Base-by-base conservation (phyloP, 2,888 invertebrate genomes). In the Heliconius aoede region DNA sequence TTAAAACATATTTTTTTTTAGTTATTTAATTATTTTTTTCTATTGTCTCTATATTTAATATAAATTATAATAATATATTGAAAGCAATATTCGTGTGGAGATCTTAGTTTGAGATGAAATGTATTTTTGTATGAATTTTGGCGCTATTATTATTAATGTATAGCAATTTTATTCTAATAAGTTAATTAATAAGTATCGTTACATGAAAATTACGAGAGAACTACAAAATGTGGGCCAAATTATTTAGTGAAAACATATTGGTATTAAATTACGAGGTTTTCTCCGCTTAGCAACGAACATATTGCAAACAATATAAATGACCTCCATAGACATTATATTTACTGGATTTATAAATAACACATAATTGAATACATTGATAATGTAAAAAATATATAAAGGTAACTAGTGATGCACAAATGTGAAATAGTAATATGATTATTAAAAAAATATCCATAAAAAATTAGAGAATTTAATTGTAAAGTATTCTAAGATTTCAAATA, bases 121-220 rank as follows among this genome's bases (percentile, higher is more conserved):
- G 72, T 79, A 79, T 79, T 79, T 79, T 79, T 76, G 60, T 79
- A 78, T 32, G 65, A 73, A 32, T 75, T 65, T 76, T 79, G 69
- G 72, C 69, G 72, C 40, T 78, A 72, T 68, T 36, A 68, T 76
- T 68, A 62, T 76, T 68, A 46, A 65, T 62, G 36, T 76, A 74
- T 74, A 64, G 71, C 74, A 28, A 21, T 51, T 46, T 68, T 51
- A 69, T 69, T 69, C 51, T n/a, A 55, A 51, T 69, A 77, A 73
- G 64, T 77, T 73, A 55, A 69, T 69, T 69, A 55, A n/a, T 69
- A 69, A 69, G 51, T 69, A 55, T 69, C 51, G 51, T 55, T 69
- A 69, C 51, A 24, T 30, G 30, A 55, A 69, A 69, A 55, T 69
- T 30, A 69, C 69, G 32, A 69, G 51, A 55, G 69, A 55, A 30